Evolutionary conservation across 1,140 invertebrate species (phyloP).

Genomic region (Microplitis mediator): DNA sequence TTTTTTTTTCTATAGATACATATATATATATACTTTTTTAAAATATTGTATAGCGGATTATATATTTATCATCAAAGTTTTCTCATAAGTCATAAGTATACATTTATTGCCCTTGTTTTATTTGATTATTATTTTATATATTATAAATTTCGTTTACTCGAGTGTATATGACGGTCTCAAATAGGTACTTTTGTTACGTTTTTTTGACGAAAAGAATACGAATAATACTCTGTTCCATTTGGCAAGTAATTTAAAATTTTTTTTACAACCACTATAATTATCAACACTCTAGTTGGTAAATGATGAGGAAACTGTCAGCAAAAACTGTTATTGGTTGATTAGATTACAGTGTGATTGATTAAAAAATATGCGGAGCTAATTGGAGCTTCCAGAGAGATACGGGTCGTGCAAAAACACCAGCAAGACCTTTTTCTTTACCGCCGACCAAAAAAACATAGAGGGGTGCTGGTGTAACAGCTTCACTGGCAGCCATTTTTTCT

Average conservation of each 20-base stretch:
- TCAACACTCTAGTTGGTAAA: neutral
- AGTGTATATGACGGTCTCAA: neutral
- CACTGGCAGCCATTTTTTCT: constrained; percentile 54
- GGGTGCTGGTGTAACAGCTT: constrained; percentile 59
- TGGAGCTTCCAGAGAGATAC: constrained; percentile 72
- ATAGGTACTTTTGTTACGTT: neutral
- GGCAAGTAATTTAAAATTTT: neutral
- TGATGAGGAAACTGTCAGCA: neutral
- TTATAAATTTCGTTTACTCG: neutral
- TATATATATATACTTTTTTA: neutral
- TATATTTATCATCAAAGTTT: neutral
- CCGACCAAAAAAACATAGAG: constrained; percentile 70
- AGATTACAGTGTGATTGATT: constrained; percentile 22
- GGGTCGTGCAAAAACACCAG: constrained; percentile 71
- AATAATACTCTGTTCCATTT: neutral
- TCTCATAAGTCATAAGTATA: neutral
- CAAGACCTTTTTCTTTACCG: constrained; percentile 71
- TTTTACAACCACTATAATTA: neutral
- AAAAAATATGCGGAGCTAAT: constrained; percentile 63
- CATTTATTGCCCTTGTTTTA: neutral
- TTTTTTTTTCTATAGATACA: neutral
- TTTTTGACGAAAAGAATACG: neutral
- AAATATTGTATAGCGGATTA: neutral
- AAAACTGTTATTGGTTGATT: neutral
- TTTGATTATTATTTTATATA: neutral